Evolutionary conservation across 2,113 vertebrate genomes (phyloP).

Genomic region (Caranx ignobilis): DNA sequence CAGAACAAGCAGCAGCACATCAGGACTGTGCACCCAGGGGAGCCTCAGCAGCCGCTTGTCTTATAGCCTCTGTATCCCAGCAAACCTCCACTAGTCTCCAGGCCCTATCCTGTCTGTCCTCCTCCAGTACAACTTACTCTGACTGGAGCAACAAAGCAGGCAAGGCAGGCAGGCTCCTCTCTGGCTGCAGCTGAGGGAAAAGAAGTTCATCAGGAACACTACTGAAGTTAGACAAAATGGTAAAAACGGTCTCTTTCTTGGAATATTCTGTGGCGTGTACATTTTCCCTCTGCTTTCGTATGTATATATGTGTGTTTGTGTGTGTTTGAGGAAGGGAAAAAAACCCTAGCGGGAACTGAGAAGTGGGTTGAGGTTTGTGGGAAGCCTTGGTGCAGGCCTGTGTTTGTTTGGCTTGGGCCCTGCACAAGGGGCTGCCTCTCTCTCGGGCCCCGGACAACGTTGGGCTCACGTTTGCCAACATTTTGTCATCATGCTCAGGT

Average conservation of each 20-base stretch:
- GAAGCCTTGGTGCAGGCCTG: conserved; percentile 80
- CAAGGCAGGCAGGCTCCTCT: conserved; percentile 51
- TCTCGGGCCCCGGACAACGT: conserved; percentile 65
- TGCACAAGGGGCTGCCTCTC: conserved; percentile 73
- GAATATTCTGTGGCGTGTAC: conserved; percentile 65
- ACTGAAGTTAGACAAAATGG: conserved; percentile 70
- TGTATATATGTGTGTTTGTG: conserved; percentile 72
- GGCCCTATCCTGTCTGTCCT: conserved; percentile 72
- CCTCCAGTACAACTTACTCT: conserved; percentile 71
- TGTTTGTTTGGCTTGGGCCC: conserved; percentile 84
- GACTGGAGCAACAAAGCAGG: conserved; percentile 58
- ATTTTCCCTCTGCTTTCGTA: conserved; percentile 59
- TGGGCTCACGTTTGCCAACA: conserved; percentile 65
- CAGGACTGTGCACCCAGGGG: conserved; percentile 74
- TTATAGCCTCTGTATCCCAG: conserved; percentile 67
- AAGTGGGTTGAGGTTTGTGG: conserved; percentile 86
- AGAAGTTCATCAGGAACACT: conserved; percentile 48
- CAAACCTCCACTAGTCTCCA: conserved; percentile 68
- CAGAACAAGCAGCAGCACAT: conserved; percentile 73
- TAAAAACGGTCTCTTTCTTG: conserved; percentile 67
- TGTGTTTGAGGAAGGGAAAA: conserved; percentile 66
- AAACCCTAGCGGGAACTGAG: conserved; percentile 67
- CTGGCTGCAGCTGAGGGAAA: conserved; percentile 49
- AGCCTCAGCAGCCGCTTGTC: conserved; percentile 66
- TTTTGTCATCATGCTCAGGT: conserved; percentile 86